Base-by-base conservation (phyloP, 2,113 vertebrate genomes). In the Haemorhous mexicanus region DNA sequence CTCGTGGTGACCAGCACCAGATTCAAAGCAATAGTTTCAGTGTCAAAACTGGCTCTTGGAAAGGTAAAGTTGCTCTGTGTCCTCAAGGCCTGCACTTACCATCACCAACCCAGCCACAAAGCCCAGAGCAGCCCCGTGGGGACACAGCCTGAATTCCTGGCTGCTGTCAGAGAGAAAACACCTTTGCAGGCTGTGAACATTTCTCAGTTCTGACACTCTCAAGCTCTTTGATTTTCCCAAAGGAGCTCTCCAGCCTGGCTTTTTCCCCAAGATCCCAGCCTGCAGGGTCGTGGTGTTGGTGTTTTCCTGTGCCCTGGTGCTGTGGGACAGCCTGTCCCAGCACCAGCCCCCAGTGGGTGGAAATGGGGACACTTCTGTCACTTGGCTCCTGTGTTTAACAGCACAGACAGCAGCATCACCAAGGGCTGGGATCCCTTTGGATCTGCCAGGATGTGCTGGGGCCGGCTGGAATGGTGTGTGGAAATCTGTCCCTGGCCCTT, bases 351-450 rank as follows among this genome's bases (percentile, higher is more conserved):
- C 0, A 0, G 59, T 62, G 81, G 84, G 47, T 87, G 69, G 95
- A 68, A 79, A 79, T 1, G 24, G 80, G 82, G 90, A 90, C 53
- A 58, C 39, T 85, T 56, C 70, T 85, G 82, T 61, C 87, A 28
- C 87, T 90, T 64, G 37, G 30, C 72, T 68, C 66, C 68, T 20
- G 6, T 0, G 2, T 37, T 83, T 52, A n/a, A 44, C 6, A 69
- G 49, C 9, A 3, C 43, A 20, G 46, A 32, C 14, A 0, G 4
- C 3, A 5, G 43, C 1, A 0, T 78, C 81, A 61, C 33, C 14
- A 19, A 68, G 4, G 33, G 35, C 56, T 30, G 49, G 0, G 41
- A 44, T 72, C 55, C 70, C 84, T 88, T 63, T 27, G 52, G 53
- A 8, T 62, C 27, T 79, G 69, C 70, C 0, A 69, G 86, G 81